phyloP scores from a whole-genome alignment of 2,888 invertebrate genomes.

The Cartodere bifasciata region DNA sequence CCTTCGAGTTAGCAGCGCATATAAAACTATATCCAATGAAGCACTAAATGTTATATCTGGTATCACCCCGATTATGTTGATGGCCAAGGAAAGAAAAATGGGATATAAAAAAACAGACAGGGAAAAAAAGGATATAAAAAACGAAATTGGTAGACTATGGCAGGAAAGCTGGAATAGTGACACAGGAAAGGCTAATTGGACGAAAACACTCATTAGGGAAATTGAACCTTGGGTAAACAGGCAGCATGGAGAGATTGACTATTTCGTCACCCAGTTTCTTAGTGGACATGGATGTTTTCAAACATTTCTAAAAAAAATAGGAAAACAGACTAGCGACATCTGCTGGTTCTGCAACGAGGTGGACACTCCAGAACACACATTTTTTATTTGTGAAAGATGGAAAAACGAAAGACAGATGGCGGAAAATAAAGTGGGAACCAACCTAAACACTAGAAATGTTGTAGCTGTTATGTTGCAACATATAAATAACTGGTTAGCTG shows the following conservation, averaged over 20 bases:
- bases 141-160: too few species aligned
- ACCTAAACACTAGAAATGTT: too few species aligned
- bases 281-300: conserved; percentile 15
- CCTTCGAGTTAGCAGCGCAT: too few species aligned
- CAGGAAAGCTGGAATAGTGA: conserved; percentile 10
- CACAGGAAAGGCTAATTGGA: conserved; percentile 9
- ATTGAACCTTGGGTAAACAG: conserved; percentile 11
- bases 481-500: too few species aligned
- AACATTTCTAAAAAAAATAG: conserved; percentile 13
- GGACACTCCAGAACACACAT: conserved; percentile 12
- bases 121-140: too few species aligned
- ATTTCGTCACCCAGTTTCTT: conserved; percentile 13
- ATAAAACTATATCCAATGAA: too few species aligned
- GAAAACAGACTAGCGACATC: conserved; percentile 5
- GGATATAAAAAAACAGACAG: too few species aligned
- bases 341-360: conserved; percentile 10
- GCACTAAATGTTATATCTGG: too few species aligned
- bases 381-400: conserved; percentile 11
- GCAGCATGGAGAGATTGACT: conserved; percentile 8
- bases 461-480: too few species aligned
- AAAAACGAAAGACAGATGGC: conserved; percentile 4
- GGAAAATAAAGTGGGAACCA: too few species aligned
- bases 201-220: conserved; percentile 8
- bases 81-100: too few species aligned
- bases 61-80: too few species aligned